These are phyloP conservation scores for Caenorhabditis uteleia DNA, from an alignment of 2,888 invertebrate species.

Conservation along the genomic window DNA sequence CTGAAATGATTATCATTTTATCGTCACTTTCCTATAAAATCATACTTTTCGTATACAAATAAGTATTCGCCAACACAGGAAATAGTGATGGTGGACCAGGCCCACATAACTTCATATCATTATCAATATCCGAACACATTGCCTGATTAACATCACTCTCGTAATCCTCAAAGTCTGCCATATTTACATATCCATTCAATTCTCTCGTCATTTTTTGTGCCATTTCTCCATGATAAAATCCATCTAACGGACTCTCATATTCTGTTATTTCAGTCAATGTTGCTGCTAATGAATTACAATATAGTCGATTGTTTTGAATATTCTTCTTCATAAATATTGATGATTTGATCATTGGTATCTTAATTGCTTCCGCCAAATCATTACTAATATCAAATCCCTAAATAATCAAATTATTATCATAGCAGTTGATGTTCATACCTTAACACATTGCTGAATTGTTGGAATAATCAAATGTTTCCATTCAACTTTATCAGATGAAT, in stretches of 20 bases:
- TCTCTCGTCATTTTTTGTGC: constrained; percentile 22
- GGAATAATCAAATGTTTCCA: constrained; percentile 30
- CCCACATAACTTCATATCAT: constrained; percentile 34
- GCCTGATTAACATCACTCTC: constrained; percentile 23
- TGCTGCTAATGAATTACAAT: constrained; percentile 25
- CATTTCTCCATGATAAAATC: constrained; percentile 35
- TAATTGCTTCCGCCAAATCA: constrained; percentile 11
- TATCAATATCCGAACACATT: constrained; percentile 20
- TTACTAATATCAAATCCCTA: constrained; percentile 27
- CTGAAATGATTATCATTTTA: constrained; percentile 6
- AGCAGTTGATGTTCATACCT: too few species aligned
- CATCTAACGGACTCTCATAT: constrained; percentile 39
- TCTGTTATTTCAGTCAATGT: constrained; percentile 39
- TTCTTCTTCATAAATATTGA: constrained; percentile 6
- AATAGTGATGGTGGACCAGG: constrained; percentile 40
- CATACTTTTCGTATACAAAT: constrained; percentile 19
- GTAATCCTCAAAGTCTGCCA: constrained; percentile 43
- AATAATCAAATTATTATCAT: not conserved
- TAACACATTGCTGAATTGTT: constrained; percentile 29
- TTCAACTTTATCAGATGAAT: constrained; percentile 15
- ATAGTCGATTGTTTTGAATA: constrained; percentile 24
- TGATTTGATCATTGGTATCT: constrained; percentile 6
- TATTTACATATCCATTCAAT: constrained; percentile 17
- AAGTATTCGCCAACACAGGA: constrained; percentile 18
- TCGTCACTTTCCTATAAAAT: not conserved